phyloP scores from a whole-genome alignment of 1,140 invertebrate genomes.

The Hycleus phaleratus region DNA sequence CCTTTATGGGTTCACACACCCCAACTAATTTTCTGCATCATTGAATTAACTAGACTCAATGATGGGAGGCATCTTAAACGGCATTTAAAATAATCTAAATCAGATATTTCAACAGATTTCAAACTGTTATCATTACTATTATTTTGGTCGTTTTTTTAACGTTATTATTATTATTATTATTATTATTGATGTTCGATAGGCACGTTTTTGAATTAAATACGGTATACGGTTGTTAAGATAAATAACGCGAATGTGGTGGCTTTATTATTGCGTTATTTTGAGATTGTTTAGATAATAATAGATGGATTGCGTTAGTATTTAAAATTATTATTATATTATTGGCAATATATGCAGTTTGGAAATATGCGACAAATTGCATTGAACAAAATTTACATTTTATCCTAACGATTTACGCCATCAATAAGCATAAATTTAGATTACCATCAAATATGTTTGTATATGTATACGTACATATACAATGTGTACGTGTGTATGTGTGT shows the following conservation, averaged over 20 bases:
- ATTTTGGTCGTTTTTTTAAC: too few relatives aligned
- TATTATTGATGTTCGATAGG: not conserved
- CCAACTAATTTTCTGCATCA: constrained; percentile 36
- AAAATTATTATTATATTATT: constrained; percentile 16
- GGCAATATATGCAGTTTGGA: not conserved
- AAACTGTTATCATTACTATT: too few relatives aligned
- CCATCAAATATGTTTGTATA: not conserved
- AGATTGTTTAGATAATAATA: constrained; percentile 17
- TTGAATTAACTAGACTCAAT: constrained; percentile 27
- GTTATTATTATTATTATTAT: too few relatives aligned
- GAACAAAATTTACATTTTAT: constrained; percentile 21
- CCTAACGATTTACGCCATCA: constrained; percentile 17
- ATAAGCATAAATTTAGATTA: constrained; percentile 19
- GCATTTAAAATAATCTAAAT: too few relatives aligned
- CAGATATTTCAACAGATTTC: too few relatives aligned
- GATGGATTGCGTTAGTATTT: constrained; percentile 5
- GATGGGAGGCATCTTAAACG: too few relatives aligned
- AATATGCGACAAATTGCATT: constrained; percentile 11
- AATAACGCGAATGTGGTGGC: constrained; percentile 4
- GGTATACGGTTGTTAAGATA: constrained; percentile 11
- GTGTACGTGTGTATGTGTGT: too few relatives aligned
- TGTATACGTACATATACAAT: too few relatives aligned
- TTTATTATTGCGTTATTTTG: constrained; percentile 27
- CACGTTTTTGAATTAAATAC: constrained; percentile 9
- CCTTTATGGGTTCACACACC: constrained; percentile 30